Base-by-base conservation (phyloP, 2,797 vertebrate species). In the Chloroceryle inda region DNA sequence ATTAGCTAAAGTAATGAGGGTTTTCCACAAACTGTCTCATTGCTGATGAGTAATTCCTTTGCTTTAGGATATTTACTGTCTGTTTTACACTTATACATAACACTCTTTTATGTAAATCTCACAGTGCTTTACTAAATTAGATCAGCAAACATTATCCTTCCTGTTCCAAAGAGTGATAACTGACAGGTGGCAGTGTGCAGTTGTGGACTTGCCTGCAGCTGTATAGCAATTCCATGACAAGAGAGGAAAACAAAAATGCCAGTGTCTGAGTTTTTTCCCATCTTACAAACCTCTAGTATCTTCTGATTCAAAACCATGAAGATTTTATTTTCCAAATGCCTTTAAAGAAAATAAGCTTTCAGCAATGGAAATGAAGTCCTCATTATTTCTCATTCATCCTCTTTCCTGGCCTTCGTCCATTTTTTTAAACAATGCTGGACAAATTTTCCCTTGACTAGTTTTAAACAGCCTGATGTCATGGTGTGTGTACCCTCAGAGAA, bases 21-120 rank as follows among this genome's bases (percentile, higher is more conserved):
- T 95, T 93, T 96, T 61, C 78, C 86, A 56, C 76, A 63, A 91
- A 93, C 95, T 92, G 68, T 80, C 66, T 96, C 55, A 81, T 47
- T 96, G 76, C 88, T 97, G 85, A 67, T 75, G 77, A 73, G 85
- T 77, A 77, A 45, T 89, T 73, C 12, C 31, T 94, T 88, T 84
- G 35, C 76, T 95, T 76, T 29, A 76, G 47, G 66, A 45, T 84
- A 47, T 85, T 91, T 86, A 27, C 35, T 73, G 23, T 92, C 53
- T 81, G 21, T 56, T 91, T 77, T 84, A 78, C 33, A 42, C 24
- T 81, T 45, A 45, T 18, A 10, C 3, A 3, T 62, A 75, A 33
- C 14, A 29, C 11, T 78, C 91, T 55, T 79, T 45, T 7, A 42
- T 49, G 62, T 84, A 86, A 89, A 81, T 91, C 42, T 93, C 38